A percentile compares a stretch with the other conserved stretches of the same genome.
Evolutionary conservation across 2,888 invertebrate genomes (phyloP).

Genomic region (Mimas tiliae): DNA sequence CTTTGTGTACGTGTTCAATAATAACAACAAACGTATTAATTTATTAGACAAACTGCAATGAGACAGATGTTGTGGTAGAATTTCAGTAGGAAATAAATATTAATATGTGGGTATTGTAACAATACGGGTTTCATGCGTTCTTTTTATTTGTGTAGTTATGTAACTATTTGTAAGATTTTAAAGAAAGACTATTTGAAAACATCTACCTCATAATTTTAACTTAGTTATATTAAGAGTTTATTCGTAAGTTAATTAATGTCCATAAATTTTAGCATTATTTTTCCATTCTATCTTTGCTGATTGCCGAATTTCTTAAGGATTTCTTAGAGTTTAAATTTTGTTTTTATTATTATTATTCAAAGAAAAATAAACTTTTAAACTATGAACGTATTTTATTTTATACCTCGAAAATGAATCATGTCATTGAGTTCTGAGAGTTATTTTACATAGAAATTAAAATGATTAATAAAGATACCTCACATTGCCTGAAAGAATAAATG

Average conservation of each 20-base stretch:
- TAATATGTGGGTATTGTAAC: constrained; percentile 44
- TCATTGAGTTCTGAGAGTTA: no score
- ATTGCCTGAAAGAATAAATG: not conserved
- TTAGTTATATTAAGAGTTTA: constrained; percentile 75
- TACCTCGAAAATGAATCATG: not conserved
- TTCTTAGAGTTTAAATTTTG: constrained; percentile 82
- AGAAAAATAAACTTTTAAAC: constrained; percentile 74
- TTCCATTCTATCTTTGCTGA: constrained; percentile 65
- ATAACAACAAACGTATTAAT: not conserved
- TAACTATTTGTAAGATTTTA: constrained; percentile 71
- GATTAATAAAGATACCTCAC: not conserved
- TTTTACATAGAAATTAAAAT: not conserved
- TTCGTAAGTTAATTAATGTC: constrained; percentile 77
- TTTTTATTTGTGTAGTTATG: constrained; percentile 58
- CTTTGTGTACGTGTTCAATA: constrained; percentile 8
- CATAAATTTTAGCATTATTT: constrained; percentile 75
- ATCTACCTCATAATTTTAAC: constrained; percentile 84
- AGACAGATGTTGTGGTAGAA: constrained; percentile 26
- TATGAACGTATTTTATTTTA: constrained; percentile 46
- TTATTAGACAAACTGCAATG: constrained; percentile 16
- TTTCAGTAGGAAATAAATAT: constrained; percentile 29
- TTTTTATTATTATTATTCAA: constrained; percentile 77
- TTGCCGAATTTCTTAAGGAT: constrained; percentile 68
- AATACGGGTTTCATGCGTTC: constrained; percentile 60
- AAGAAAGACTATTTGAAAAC: constrained; percentile 81